Conservation (phyloP, 1,140 invertebrate species). For the Drosophila jambulina region DNA sequence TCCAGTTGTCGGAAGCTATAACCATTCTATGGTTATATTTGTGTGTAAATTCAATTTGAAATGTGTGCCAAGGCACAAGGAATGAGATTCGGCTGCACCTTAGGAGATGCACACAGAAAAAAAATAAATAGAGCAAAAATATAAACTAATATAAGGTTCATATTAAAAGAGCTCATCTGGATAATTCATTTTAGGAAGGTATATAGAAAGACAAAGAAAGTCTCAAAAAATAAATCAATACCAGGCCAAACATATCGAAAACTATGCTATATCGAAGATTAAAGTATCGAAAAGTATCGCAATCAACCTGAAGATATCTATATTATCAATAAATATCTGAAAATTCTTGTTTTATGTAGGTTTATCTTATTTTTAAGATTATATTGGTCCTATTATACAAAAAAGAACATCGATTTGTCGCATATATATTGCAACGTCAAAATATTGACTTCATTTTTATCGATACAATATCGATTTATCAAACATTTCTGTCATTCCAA, state of each 20-base stretch:
- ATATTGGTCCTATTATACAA: neutral
- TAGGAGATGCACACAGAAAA: slow-evolving; percentile 6
- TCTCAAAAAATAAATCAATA: neutral
- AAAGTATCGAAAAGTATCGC: neutral
- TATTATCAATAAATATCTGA: neutral
- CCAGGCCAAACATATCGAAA: neutral
- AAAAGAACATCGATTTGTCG: neutral
- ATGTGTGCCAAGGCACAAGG: slow-evolving; percentile 70
- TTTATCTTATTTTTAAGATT: neutral
- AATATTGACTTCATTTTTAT: neutral
- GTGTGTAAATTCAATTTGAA: slow-evolving; percentile 75
- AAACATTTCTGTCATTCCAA: neutral
- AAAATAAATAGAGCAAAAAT: neutral
- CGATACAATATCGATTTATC: neutral
- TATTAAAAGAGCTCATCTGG: too few species aligned
- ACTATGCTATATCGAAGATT: neutral
- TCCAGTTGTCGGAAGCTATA: slow-evolving; percentile 82
- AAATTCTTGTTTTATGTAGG: neutral
- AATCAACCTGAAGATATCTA: too few species aligned
- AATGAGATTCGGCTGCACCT: slow-evolving; percentile 40
- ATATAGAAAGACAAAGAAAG: neutral
- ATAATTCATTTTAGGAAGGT: neutral
- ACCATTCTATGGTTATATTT: slow-evolving; percentile 81
- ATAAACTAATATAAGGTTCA: neutral
- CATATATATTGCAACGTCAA: neutral